phyloP scores from a whole-genome alignment of 2,888 invertebrate genomes.

The Cacoxenus indagator region DNA sequence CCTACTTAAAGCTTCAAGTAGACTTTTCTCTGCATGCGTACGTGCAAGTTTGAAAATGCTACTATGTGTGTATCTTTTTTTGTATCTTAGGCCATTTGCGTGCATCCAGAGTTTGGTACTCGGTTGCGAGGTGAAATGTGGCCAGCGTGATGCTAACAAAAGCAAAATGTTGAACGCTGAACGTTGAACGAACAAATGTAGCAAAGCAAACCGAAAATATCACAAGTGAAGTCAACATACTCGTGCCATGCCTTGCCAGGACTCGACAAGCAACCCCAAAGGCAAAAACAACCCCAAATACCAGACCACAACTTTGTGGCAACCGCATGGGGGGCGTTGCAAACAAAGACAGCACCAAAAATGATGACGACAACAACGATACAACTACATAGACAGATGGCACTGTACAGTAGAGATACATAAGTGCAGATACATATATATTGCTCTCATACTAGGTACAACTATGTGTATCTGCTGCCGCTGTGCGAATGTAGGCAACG shows the following conservation, averaged over 20 bases:
- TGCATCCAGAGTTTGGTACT: slow-evolving; percentile 28
- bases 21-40: slow-evolving; percentile 31
- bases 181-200: too few relatives aligned
- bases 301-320: background rate
- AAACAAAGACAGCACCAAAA: background rate
- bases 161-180: background rate
- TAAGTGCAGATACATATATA: background rate
- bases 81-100: slow-evolving; percentile 48
- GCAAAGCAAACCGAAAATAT: too few relatives aligned
- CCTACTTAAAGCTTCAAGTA: too few relatives aligned
- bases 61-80: background rate
- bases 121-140: background rate
- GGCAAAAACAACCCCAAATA: background rate
- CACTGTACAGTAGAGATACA: background rate
- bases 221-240: background rate
- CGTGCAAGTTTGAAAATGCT: background rate
- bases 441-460: background rate
- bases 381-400: background rate
- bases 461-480: background rate
- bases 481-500: background rate
- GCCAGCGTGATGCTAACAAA: background rate
- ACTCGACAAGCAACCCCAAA: background rate
- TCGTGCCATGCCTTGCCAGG: too few relatives aligned
- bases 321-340: background rate
- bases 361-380: background rate